Conservation (phyloP, 2,888 invertebrate species). For the Andrena flavipes region DNA sequence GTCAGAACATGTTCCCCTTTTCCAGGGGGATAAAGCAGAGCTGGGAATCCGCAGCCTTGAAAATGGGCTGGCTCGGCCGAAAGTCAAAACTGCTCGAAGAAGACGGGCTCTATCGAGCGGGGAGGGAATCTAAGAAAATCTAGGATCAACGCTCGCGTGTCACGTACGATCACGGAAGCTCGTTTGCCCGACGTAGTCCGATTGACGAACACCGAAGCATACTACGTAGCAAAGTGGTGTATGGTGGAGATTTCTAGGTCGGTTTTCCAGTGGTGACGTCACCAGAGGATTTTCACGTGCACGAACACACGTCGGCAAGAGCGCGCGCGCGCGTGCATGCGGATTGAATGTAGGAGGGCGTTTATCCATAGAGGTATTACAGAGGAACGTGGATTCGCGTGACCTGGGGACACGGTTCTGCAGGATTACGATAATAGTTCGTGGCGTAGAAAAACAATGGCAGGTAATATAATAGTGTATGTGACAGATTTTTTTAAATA, state of each 20-base stretch:
- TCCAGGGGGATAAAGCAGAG: too few species aligned
- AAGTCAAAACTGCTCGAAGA: neutral
- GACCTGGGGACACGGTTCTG: neutral
- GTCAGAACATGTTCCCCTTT: too few species aligned
- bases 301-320: neutral
- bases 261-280: slow-evolving; percentile 50
- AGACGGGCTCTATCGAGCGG: neutral
- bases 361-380: slow-evolving; percentile 23
- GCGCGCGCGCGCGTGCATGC: neutral
- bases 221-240: slow-evolving; percentile 4
- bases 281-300: slow-evolving; percentile 37
- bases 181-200: slow-evolving; percentile 5
- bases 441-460: neutral
- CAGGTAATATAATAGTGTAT: neutral
- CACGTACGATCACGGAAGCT: slow-evolving; percentile 27
- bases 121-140: neutral
- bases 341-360: slow-evolving; percentile 35
- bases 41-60: neutral
- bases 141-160: slow-evolving; percentile 27
- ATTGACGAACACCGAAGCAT: slow-evolving; percentile 35
- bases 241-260: slow-evolving; percentile 54
- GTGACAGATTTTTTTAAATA: too few species aligned
- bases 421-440: slow-evolving; percentile 8
- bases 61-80: neutral
- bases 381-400: slow-evolving; percentile 17